These are phyloP conservation scores for Carabus problematicus DNA, from an alignment of 2,888 invertebrate genomes.

Conservation along the genomic window DNA sequence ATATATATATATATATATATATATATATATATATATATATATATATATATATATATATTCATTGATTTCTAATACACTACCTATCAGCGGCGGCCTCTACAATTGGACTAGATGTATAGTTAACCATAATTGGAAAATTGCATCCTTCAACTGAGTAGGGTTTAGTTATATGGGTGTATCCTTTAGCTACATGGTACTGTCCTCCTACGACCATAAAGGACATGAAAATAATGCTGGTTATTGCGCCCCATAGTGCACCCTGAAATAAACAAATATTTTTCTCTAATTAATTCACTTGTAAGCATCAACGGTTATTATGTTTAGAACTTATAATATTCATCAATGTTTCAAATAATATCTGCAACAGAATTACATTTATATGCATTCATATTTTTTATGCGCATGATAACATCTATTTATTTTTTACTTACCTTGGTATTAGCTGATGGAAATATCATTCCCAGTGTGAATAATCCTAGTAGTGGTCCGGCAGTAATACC, in stretches of 20 bases:
- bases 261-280: neutral
- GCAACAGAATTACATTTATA: too few relatives aligned
- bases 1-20: too few relatives aligned
- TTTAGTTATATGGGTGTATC: conserved; percentile 31
- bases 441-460: conserved; percentile 71
- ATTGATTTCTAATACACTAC: conserved; percentile 6
- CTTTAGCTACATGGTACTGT: conserved; percentile 37
- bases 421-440: conserved; percentile 62
- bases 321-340: too few relatives aligned
- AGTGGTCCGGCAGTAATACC: conserved; percentile 71
- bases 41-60: too few relatives aligned
- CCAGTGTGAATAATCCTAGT: conserved; percentile 70
- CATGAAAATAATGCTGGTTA: conserved; percentile 31
- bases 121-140: conserved; percentile 17
- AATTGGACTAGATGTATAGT: conserved; percentile 19
- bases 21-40: too few relatives aligned
- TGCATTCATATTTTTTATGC: too few relatives aligned
- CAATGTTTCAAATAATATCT: too few relatives aligned
- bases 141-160: conserved; percentile 28
- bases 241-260: conserved; percentile 32
- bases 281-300: too few relatives aligned
- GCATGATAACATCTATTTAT: too few relatives aligned
- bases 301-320: too few relatives aligned
- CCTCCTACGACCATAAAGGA: conserved; percentile 35
- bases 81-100: conserved; percentile 14